phyloP scores from a whole-genome alignment of 1,140 invertebrate genomes.

The Drosophila micromelanica region DNA sequence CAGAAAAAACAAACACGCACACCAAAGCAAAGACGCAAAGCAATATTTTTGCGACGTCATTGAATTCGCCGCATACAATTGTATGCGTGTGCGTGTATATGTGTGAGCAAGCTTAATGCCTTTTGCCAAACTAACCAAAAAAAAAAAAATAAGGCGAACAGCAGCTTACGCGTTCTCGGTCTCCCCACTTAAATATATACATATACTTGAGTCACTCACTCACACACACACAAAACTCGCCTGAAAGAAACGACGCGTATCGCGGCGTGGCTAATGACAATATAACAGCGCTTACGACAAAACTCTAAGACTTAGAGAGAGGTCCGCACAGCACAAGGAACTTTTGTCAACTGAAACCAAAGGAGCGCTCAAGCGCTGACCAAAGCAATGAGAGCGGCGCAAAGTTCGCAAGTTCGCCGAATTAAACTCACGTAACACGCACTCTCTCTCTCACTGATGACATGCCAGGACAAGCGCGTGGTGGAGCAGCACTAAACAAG shows the following conservation, averaged over 20 bases:
- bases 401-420: slow-evolving; percentile 25
- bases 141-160: slow-evolving; percentile 16
- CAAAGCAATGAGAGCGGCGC: slow-evolving; percentile 28
- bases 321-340: slow-evolving; percentile 67
- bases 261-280: slow-evolving; percentile 15
- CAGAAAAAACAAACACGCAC: slow-evolving; percentile 32
- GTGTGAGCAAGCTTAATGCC: slow-evolving; percentile 27
- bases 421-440: slow-evolving; percentile 1
- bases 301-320: slow-evolving; percentile 22
- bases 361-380: slow-evolving; percentile 50
- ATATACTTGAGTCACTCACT: slow-evolving; percentile 54
- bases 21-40: slow-evolving; percentile 53
- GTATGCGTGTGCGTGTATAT: slow-evolving; percentile 35
- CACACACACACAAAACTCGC: slow-evolving; percentile 16
- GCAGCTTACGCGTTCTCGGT: slow-evolving; percentile 46
- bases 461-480: slow-evolving; percentile 46
- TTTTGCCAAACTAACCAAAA: slow-evolving; percentile 46
- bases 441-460: slow-evolving; percentile 6
- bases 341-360: slow-evolving; percentile 68
- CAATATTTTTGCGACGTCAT: slow-evolving; percentile 75
- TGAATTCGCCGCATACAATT: slow-evolving; percentile 71
- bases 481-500: slow-evolving; percentile 2
- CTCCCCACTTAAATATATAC: slow-evolving; percentile 26
- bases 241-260: slow-evolving; percentile 66
- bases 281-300: slow-evolving; percentile 42